Evolutionary conservation across 2,888 invertebrate species (phyloP).

Genomic region (Oligia fasciuncula): DNA sequence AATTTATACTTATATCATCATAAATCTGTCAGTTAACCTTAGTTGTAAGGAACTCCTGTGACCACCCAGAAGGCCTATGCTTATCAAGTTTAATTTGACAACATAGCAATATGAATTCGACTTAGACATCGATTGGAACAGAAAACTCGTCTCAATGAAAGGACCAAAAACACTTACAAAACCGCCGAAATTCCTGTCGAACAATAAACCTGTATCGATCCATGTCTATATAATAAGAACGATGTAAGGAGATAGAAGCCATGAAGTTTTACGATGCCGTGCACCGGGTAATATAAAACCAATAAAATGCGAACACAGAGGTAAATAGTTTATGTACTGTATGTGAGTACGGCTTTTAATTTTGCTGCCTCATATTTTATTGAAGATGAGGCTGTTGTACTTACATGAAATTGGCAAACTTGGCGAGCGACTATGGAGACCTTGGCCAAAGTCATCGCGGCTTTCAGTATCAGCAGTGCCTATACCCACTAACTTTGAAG

Average conservation of each 20-base stretch:
- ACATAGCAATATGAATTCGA: neutral
- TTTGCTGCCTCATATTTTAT: slow-evolving; percentile 56
- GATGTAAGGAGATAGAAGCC: slow-evolving; percentile 62
- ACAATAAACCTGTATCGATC: slow-evolving; percentile 60
- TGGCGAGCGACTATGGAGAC: neutral
- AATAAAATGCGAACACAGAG: slow-evolving; percentile 67
- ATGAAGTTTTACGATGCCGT: slow-evolving; percentile 71
- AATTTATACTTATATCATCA: no score
- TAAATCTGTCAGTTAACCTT: neutral
- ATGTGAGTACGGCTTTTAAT: slow-evolving; percentile 58
- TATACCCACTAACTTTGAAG: neutral
- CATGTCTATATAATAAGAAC: slow-evolving; percentile 57
- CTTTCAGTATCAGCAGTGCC: neutral
- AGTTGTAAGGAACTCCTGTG: neutral
- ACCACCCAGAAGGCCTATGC: neutral
- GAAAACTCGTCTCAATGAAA: neutral
- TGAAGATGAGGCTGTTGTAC: slow-evolving; percentile 15
- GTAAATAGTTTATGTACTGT: slow-evolving; percentile 62
- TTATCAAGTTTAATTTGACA: neutral
- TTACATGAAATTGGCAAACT: neutral
- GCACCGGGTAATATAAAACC: slow-evolving; percentile 66
- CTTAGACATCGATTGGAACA: neutral
- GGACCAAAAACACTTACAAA: slow-evolving; percentile 5
- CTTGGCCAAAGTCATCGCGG: neutral
- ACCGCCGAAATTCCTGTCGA: slow-evolving; percentile 16